Evolutionary conservation across 2,888 invertebrate genomes (phyloP), one percentile per base, ranked within the genome.

Genomic region (Drosophila merina): DNA sequence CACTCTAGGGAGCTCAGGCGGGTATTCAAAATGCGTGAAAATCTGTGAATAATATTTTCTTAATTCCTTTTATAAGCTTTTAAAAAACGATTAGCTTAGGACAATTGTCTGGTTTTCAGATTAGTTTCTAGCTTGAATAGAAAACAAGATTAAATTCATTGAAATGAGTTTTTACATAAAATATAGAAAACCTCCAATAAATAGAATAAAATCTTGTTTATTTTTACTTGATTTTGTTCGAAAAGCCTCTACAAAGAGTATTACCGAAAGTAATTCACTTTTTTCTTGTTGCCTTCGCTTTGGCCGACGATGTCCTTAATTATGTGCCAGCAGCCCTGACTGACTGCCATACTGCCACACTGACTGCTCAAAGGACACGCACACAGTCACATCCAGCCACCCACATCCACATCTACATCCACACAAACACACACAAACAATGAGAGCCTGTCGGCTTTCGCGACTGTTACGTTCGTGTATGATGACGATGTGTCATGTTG

Each of bases 311-410:
- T 72, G 70, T 85, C 69, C 80, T 87, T 87, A 84, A 84, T 84
- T 84, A 84, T 84, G 88, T 80, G 86, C 74, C 80, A 79, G 86
- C 72, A 72, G 75, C 86, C 86, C 67, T 85, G 87, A 86, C 81
- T 82, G 82, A 82, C 82, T 82, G 85, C 81, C 82, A 86, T 59
- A 83, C 52, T 75, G 74, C 59, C 78, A 82, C 79, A 85, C 71
- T 86, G 72, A 72, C 63, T 70, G 67, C 69, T 71, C 70, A 76
- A 86, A 76, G 74, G 72, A 73, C 59, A 73, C 64, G 31, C 73
- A 49, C 66, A 51, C 57, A 58, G 9, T 3, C 14, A 20, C 40
- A 14, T 20, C 40, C 40, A 20, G 20, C 40, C 40, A 42, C 40
- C 40, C 52, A 51, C 51, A 20, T 45, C 28, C 28, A 49, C 60